Conservation (phyloP, 2,888 invertebrate genomes). For the Seira sanloemensis region DNA sequence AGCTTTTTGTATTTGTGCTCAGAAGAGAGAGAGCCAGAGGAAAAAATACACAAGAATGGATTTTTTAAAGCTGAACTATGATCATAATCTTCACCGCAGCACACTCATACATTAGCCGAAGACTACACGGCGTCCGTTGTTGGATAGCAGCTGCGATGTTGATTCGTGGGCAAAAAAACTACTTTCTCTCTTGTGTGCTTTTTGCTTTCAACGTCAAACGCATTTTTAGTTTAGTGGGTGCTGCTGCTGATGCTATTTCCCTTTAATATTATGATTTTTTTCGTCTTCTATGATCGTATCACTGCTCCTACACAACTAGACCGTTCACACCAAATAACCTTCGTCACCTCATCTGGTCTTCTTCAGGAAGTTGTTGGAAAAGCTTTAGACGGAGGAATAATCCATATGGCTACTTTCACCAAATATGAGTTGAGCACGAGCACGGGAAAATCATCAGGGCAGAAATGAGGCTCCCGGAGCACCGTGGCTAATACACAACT, state of each 20-base stretch:
- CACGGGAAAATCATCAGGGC: background rate
- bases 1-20: no score
- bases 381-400: conserved; percentile 28
- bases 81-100: background rate
- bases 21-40: no score
- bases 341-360: conserved; percentile 52
- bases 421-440: background rate
- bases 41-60: no score
- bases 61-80: background rate
- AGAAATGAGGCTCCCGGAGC: background rate
- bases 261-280: background rate
- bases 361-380: conserved; percentile 13
- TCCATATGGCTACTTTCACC: conserved; percentile 40
- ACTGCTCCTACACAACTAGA: background rate
- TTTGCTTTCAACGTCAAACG: background rate
- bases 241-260: background rate
- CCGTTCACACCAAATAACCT: background rate
- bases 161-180: no score
- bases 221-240: background rate
- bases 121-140: conserved; percentile 2
- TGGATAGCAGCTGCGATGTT: no score
- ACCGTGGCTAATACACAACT: background rate
- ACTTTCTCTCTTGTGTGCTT: no score
- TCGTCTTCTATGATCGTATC: background rate
- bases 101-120: background rate